Conservation (phyloP, 2,888 invertebrate genomes). For the Rugalucina vietnamica region DNA sequence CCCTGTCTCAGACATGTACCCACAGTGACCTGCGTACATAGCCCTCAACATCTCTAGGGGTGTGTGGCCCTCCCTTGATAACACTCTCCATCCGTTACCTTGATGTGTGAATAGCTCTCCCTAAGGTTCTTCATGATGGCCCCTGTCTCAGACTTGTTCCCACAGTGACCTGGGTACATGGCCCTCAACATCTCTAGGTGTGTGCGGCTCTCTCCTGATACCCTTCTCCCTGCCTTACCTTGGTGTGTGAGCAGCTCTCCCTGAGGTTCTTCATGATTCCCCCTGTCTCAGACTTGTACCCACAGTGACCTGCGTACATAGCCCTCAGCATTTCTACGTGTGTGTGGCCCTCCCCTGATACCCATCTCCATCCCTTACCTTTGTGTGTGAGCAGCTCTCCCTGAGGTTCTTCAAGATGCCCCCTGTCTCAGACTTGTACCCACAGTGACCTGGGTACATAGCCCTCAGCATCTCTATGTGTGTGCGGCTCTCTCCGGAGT, state of each 20-base stretch:
- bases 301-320: constrained; percentile 92
- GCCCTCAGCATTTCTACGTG: constrained; percentile 88
- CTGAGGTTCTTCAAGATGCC: constrained; percentile 93
- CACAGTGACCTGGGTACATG: constrained; percentile 92
- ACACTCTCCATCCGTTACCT: too few species aligned
- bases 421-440: constrained; percentile 93
- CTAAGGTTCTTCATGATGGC: constrained; percentile 93
- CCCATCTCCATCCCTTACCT: constrained; percentile 86
- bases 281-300: constrained; percentile 88
- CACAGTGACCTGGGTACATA: constrained; percentile 92
- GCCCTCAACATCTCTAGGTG: constrained; percentile 88
- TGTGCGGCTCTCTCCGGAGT: constrained; percentile 90
- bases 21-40: constrained; percentile 92
- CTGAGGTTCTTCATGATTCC: constrained; percentile 88
- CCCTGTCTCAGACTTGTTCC: constrained; percentile 93
- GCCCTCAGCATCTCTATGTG: constrained; percentile 88
- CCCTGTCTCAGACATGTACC: constrained; percentile 93
- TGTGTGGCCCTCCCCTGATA: constrained; percentile 88
- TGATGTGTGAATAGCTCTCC: constrained; percentile 91
- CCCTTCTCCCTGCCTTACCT: constrained; percentile 86
- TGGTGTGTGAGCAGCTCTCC: constrained; percentile 91
- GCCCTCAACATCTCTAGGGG: constrained; percentile 88
- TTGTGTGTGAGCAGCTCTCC: constrained; percentile 91
- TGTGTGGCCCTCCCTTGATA: constrained; percentile 90
- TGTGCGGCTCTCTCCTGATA: constrained; percentile 88